Percentiles rank a stretch among this genome's conserved stretches.
These are phyloP conservation scores for Paraescarpia echinospica DNA, from an alignment of 1,140 invertebrate genomes.

Conservation along the genomic window DNA sequence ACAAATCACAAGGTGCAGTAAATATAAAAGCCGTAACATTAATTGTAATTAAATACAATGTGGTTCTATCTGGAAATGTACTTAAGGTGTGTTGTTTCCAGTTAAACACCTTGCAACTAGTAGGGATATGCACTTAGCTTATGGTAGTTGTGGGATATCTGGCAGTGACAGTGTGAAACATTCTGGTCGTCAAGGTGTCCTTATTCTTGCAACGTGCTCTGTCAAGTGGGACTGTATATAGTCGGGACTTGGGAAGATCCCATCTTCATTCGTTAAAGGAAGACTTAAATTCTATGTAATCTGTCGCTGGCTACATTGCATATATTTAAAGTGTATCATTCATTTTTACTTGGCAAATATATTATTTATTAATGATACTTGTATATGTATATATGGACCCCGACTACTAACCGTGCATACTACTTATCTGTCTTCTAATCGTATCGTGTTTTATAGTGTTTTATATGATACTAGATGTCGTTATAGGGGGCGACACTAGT, in stretches of 20 bases:
- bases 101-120: not conserved
- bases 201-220: not conserved
- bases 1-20: not conserved
- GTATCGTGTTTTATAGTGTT: not conserved
- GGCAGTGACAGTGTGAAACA: not conserved
- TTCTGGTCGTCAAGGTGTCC: not conserved
- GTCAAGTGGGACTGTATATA: not conserved
- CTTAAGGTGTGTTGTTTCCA: not conserved
- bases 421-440: not conserved
- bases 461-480: not conserved
- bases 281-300: constrained; percentile 2
- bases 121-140: not conserved
- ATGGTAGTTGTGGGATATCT: not conserved
- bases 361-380: not conserved
- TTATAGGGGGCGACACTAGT: not conserved
- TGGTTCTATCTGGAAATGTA: not conserved
- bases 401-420: not conserved
- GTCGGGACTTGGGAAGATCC: not conserved
- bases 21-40: not conserved
- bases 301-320: not conserved
- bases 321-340: not conserved
- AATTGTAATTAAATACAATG: not conserved
- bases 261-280: not conserved
- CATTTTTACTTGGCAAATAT: not conserved
- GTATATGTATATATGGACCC: not conserved